Conservation (phyloP, 2,888 invertebrate genomes). For the Papilio demoleus region DNA sequence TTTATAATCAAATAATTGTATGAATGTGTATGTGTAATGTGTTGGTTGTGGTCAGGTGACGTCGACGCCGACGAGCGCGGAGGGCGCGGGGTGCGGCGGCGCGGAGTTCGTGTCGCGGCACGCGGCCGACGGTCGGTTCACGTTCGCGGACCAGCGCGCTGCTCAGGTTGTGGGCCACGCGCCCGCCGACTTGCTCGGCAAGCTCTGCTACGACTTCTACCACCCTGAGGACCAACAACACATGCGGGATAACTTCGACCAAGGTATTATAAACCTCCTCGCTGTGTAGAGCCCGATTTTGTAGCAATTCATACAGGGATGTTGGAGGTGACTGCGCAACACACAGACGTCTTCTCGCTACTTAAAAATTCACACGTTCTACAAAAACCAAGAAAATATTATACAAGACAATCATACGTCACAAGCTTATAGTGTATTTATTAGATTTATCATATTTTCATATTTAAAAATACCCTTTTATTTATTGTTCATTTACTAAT, state of each 20-base stretch:
- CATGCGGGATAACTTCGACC: constrained; percentile 99
- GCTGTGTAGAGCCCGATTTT: no score
- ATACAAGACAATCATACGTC: not conserved
- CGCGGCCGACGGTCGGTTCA: constrained; percentile 98
- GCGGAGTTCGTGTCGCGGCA: constrained; percentile 98
- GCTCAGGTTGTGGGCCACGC: constrained; percentile 95
- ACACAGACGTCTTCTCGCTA: no score
- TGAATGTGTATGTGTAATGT: not conserved
- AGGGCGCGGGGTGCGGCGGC: constrained; percentile 91
- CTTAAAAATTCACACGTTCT: no score
- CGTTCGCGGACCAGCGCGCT: constrained; percentile 99
- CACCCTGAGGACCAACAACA: constrained; percentile 98
- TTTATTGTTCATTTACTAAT: not conserved
- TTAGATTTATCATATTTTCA: not conserved
- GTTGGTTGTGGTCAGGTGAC: constrained; percentile 84
- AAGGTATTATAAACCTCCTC: no score
- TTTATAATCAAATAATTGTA: no score
- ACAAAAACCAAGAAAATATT: no score
- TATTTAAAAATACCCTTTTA: not conserved
- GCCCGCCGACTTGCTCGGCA: constrained; percentile 96
- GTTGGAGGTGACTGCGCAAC: no score
- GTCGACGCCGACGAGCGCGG: constrained; percentile 96
- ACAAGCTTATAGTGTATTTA: not conserved
- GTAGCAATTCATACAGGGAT: no score
- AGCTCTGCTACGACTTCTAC: constrained; percentile 98